A percentile compares a stretch with the other conserved stretches of the same genome.
Conservation (phyloP, 2,888 invertebrate genomes). For the Drosophila paramelanica region DNA sequence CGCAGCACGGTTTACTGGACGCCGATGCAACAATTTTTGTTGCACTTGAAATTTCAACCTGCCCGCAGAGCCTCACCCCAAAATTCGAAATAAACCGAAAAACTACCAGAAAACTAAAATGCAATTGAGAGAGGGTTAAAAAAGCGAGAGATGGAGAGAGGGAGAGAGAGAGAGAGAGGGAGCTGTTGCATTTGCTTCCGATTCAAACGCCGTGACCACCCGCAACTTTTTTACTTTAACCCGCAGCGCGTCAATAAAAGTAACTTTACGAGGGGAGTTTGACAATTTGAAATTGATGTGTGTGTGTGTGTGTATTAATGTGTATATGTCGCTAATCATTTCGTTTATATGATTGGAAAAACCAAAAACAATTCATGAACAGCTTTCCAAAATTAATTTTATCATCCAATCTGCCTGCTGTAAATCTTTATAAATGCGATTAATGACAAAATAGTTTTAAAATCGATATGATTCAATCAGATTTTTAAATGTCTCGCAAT, state of each 20-base stretch:
- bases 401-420: no score
- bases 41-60: conserved; percentile 72
- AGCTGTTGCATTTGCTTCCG: conserved; percentile 51
- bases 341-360: no score
- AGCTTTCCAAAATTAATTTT: no score
- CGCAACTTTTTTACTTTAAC: conserved; percentile 64
- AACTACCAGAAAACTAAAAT: conserved; percentile 29
- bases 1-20: conserved; percentile 29
- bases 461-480: no score
- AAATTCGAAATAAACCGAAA: conserved; percentile 17
- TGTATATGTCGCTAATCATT: no score
- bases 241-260: conserved; percentile 66
- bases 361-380: no score
- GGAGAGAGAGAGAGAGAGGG: not conserved
- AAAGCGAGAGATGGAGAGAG: not conserved
- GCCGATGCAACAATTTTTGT: conserved; percentile 35
- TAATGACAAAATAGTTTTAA: no score
- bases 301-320: not conserved
- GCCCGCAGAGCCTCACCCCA: conserved; percentile 35
- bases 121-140: not conserved
- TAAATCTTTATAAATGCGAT: no score
- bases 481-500: no score
- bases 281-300: conserved; percentile 13
- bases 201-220: conserved; percentile 65
- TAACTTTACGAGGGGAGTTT: conserved; percentile 27